Percentiles rank a stretch among this genome's conserved stretches.
Evolutionary conservation across 2,113 vertebrate genomes (phyloP).

Genomic region (Hippocampus zosterae): DNA sequence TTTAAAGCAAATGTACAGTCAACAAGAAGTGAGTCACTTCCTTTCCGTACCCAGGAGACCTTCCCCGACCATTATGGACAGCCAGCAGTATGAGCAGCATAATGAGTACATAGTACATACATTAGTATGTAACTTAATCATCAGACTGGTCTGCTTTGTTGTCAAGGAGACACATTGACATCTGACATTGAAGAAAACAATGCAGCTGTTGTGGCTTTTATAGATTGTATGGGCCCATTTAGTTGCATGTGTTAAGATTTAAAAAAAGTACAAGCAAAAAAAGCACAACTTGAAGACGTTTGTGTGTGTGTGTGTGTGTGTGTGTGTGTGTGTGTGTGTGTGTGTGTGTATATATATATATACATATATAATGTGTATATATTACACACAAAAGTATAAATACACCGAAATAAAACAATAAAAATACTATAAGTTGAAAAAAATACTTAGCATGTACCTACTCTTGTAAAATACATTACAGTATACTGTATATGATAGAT

Average conservation of each 20-base stretch:
- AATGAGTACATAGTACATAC: conserved; percentile 6
- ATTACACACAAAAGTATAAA: neutral
- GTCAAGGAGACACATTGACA: neutral
- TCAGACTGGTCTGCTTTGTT: neutral
- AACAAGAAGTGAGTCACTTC: conserved; percentile 10
- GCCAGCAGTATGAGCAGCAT: neutral
- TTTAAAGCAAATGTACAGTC: neutral
- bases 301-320: too few species aligned
- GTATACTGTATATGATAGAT: too few species aligned
- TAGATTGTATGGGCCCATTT: neutral
- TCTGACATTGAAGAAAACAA: conserved; percentile 1
- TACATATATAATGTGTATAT: too few species aligned
- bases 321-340: too few species aligned
- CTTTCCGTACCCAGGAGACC: conserved; percentile 7
- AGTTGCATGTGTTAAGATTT: neutral
- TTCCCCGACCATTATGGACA: neutral
- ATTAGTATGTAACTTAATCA: conserved; percentile 9
- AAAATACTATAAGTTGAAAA: too few species aligned
- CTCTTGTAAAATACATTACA: too few species aligned
- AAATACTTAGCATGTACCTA: too few species aligned
- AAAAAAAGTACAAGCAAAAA: too few species aligned
- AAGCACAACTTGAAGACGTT: too few species aligned
- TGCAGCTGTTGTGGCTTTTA: neutral
- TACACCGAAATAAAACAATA: neutral
- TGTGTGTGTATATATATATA: too few species aligned